A percentile compares a stretch with the other conserved stretches of the same genome.
Conservation (phyloP, 2,113 vertebrate species). For the Hyaena hyaena region DNA sequence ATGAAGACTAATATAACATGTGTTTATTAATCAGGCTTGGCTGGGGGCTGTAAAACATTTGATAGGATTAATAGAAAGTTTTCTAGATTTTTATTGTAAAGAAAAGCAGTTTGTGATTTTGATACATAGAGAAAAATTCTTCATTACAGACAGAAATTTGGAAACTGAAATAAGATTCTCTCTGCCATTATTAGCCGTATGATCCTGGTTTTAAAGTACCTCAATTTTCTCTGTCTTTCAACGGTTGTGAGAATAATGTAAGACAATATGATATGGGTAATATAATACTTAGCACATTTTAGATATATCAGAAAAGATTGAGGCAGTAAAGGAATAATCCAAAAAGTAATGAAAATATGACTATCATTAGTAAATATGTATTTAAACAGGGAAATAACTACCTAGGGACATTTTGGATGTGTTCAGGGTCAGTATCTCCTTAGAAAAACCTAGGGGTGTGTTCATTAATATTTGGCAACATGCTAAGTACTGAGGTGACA, state of each 20-base stretch:
- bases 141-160: background rate
- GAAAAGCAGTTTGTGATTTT: background rate
- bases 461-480: background rate
- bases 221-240: background rate
- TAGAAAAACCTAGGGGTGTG: background rate
- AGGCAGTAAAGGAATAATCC: background rate
- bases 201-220: background rate
- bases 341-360: background rate
- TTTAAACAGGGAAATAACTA: background rate
- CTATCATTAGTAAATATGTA: background rate
- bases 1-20: background rate
- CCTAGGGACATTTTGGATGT: background rate
- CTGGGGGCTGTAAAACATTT: background rate
- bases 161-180: background rate
- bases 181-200: background rate
- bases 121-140: background rate
- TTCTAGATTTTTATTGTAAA: background rate
- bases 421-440: background rate
- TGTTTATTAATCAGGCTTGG: background rate
- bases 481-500: accelerated
- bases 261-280: background rate
- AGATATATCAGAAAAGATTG: background rate
- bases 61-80: background rate
- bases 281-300: background rate
- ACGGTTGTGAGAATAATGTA: background rate